Evolutionary conservation across 2,113 vertebrate species (phyloP).

Genomic region (Archocentrus centrarchus): DNA sequence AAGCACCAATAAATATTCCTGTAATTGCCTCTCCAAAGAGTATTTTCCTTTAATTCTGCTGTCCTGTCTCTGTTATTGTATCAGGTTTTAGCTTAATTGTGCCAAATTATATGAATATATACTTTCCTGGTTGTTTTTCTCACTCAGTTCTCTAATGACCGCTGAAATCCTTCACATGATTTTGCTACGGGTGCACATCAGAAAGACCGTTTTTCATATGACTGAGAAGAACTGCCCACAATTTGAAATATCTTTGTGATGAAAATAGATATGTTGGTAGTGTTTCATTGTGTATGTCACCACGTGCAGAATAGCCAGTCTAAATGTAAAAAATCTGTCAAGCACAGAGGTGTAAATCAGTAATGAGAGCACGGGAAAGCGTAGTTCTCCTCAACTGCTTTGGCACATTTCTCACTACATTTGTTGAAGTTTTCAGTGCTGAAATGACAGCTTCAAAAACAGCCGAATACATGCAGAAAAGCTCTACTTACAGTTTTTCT

Average conservation of each 20-base stretch:
- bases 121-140: neutral
- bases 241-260: neutral
- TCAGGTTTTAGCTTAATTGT: neutral
- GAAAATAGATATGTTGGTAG: neutral
- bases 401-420: neutral
- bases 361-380: neutral
- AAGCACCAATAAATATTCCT: slow-evolving; percentile 35
- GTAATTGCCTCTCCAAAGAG: slow-evolving; percentile 41
- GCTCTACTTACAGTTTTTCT: neutral
- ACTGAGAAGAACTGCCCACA: neutral
- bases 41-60: slow-evolving; percentile 4
- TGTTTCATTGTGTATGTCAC: neutral
- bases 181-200: no score
- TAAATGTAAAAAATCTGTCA: neutral
- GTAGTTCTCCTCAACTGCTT: neutral
- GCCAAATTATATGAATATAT: neutral
- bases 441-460: neutral
- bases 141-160: neutral
- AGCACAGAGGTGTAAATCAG: neutral
- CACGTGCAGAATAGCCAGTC: neutral
- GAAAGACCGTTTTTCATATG: no score
- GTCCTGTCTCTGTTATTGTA: neutral
- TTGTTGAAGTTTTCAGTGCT: neutral
- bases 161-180: neutral
- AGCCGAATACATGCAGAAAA: neutral